A percentile compares a stretch with the other conserved stretches of the same genome.
Conservation (phyloP, 2,797 vertebrate genomes). For the Mormyrops attenuatus region DNA sequence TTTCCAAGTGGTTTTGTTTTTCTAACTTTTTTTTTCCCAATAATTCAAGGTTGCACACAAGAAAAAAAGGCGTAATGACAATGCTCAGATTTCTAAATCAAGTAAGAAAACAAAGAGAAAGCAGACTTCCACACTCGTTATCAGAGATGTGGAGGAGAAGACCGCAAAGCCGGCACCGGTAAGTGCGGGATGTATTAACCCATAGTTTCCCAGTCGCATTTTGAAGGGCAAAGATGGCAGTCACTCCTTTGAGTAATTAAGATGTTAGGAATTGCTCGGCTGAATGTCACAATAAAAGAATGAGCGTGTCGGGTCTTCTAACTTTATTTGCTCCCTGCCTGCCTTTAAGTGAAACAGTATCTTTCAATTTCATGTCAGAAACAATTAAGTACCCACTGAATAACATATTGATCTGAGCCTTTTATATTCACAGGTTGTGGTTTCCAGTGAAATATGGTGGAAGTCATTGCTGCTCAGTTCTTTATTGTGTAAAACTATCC, state of each 20-base stretch:
- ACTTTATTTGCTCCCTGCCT: neutral
- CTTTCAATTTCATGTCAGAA: neutral
- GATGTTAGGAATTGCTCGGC: neutral
- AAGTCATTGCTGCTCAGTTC: neutral
- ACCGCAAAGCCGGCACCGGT: conserved; percentile 22
- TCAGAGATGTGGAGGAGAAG: conserved; percentile 31
- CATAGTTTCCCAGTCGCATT: neutral
- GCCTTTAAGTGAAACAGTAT: neutral
- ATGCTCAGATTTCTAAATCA: conserved; percentile 36
- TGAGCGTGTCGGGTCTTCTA: neutral
- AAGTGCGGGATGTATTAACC: conserved; percentile 8
- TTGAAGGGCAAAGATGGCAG: neutral
- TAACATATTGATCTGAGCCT: neutral
- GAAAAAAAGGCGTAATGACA: conserved; percentile 50
- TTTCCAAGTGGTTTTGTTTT: neutral
- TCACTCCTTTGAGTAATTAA: neutral
- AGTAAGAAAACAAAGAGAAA: conserved; percentile 46
- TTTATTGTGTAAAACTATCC: neutral
- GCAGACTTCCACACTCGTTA: conserved; percentile 36
- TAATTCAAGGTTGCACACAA: conserved; percentile 40
- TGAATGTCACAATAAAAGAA: neutral
- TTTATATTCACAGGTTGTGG: neutral
- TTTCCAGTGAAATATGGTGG: neutral
- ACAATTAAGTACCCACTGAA: neutral
- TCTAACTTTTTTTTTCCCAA: neutral